These are phyloP conservation scores for Bombus fervidus DNA, from an alignment of 1,140 invertebrate species.

Conservation along the genomic window DNA sequence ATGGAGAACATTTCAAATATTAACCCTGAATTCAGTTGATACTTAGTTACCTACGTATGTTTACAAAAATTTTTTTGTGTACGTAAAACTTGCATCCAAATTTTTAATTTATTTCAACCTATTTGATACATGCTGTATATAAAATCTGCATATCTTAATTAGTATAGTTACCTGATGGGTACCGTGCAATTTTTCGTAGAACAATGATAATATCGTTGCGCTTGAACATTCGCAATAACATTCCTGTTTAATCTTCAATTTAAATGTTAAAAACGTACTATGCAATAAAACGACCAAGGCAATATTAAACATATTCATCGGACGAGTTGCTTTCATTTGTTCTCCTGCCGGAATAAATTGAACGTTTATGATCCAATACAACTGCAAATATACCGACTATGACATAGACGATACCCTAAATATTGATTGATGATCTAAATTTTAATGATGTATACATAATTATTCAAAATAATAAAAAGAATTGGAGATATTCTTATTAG, in stretches of 20 bases:
- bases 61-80: neutral
- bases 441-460: neutral
- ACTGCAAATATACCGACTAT: neutral
- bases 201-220: neutral
- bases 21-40: neutral
- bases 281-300: neutral
- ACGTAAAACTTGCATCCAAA: neutral
- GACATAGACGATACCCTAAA: neutral
- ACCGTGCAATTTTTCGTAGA: neutral
- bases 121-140: neutral
- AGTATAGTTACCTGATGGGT: neutral
- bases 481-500: neutral
- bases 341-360: neutral
- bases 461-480: neutral
- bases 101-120: neutral
- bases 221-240: too few relatives aligned
- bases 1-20: too few relatives aligned
- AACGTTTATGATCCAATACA: neutral
- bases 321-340: neutral
- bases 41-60: neutral
- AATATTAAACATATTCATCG: neutral
- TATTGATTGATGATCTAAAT: neutral
- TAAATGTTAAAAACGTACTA: neutral
- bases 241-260: neutral
- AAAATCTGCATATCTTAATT: constrained; percentile 24